Base-by-base conservation (phyloP, 2,888 invertebrate species). In the Clusia tigrina region DNA sequence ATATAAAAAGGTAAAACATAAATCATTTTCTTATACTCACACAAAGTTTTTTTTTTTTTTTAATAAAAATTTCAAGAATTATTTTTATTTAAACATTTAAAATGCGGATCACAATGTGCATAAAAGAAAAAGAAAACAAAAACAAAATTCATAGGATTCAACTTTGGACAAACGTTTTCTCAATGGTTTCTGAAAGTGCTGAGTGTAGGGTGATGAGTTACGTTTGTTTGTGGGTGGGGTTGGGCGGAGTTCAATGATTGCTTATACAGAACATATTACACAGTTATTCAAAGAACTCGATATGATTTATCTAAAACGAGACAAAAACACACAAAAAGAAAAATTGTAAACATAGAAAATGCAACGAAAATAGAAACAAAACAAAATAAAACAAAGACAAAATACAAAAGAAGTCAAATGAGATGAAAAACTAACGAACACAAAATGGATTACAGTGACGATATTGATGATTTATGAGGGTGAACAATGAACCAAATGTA, bases 301-400 rank as follows among this genome's bases (percentile, higher is more conserved):
- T 67, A 74, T 74, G 78, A 70, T 81, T 78, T 73, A 80, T 79
- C 81, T 81, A 82, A 74, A 81, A 82, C 71, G 74, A 79, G 73
- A 56, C 58, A 63, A 55, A 62, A 58, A 64, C 60, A 67, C 52
- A 65, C 63, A 69, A 67, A 68, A 53, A 64, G 64, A 60, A n/a
- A n/a, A n/a, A n/a, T n/a, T n/a, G n/a, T n/a, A n/a, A n/a, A n/a
- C n/a, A n/a, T n/a, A n/a, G n/a, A n/a, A n/a, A n/a, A n/a, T n/a
- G n/a, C n/a, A n/a, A n/a, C n/a, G n/a, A n/a, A 64, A 52, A 52
- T 67, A 64, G 58, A 60, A 69, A 71, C 52, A 65, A 67, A 46
- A 58, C 58, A 67, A 64, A 61, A 51, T 46, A 59, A 58, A 57
- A 70, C 54, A 66, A 57, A 68, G 60, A 42, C 42, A 65, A 37